Percentiles rank a stretch among this genome's conserved stretches.
Conservation (phyloP, 2,888 invertebrate genomes). For the Coleophora deauratella region DNA sequence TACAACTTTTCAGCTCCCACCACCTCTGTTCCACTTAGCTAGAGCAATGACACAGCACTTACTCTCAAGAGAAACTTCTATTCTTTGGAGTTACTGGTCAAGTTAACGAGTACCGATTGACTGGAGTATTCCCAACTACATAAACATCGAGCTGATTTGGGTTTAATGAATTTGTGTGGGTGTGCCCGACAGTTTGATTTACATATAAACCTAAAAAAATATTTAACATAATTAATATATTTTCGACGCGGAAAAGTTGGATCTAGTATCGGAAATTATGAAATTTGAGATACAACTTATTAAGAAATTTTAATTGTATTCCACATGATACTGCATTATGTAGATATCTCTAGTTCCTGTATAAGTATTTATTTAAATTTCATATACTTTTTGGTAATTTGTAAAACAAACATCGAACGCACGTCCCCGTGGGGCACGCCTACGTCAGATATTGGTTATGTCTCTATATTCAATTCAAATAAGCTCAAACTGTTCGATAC, state of each 20-base stretch:
- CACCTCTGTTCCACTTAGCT: slow-evolving; percentile 34
- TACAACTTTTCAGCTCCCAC: background rate
- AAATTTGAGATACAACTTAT: too few species aligned
- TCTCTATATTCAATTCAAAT: slow-evolving; percentile 52
- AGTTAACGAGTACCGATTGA: slow-evolving; percentile 66
- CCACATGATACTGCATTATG: too few species aligned
- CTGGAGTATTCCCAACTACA: slow-evolving; percentile 47
- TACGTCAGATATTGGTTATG: slow-evolving; percentile 25
- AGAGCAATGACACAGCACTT: slow-evolving; percentile 66
- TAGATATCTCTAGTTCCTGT: too few species aligned
- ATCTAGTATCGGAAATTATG: too few species aligned
- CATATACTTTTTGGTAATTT: too few species aligned
- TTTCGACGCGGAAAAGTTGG: too few species aligned
- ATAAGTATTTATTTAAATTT: too few species aligned
- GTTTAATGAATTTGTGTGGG: slow-evolving; percentile 5
- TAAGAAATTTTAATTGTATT: too few species aligned
- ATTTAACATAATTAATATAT: too few species aligned
- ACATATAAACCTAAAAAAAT: too few species aligned
- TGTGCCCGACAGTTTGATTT: background rate
- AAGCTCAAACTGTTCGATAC: slow-evolving; percentile 13
- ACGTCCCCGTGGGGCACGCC: slow-evolving; percentile 31
- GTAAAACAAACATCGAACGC: slow-evolving; percentile 18
- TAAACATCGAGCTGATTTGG: slow-evolving; percentile 24
- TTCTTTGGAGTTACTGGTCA: slow-evolving; percentile 57
- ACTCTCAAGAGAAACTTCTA: slow-evolving; percentile 65